Conservation (phyloP, 2,113 vertebrate genomes). For the Scortum barcoo region DNA sequence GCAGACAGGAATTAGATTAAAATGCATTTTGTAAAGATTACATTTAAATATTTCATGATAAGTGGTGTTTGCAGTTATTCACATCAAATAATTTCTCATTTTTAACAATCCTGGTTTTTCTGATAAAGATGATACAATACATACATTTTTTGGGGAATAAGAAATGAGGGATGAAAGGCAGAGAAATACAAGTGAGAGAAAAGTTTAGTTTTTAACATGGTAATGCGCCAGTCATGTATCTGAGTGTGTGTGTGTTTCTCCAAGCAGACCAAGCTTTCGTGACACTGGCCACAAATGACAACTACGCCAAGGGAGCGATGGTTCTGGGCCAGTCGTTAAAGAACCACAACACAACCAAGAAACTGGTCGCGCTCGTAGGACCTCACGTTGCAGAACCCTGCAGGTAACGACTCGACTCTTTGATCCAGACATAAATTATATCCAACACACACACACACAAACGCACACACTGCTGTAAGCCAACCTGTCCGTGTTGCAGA, state of each 20-base stretch:
- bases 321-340: slow-evolving; percentile 93
- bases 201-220: neutral
- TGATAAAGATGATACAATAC: neutral
- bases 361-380: slow-evolving; percentile 88
- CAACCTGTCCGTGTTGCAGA: slow-evolving; percentile 74
- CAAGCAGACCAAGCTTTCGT: slow-evolving; percentile 95
- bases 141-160: neutral
- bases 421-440: too few relatives aligned
- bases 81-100: neutral
- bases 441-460: too few relatives aligned
- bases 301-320: slow-evolving; percentile 94
- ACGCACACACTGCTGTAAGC: neutral
- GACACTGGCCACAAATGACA: slow-evolving; percentile 95
- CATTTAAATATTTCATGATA: too few relatives aligned
- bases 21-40: neutral
- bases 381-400: slow-evolving; percentile 89
- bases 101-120: neutral
- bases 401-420: slow-evolving; percentile 68
- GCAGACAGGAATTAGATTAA: too few relatives aligned
- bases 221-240: neutral
- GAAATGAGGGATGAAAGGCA: neutral
- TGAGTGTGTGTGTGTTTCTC: slow-evolving; percentile 31
- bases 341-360: slow-evolving; percentile 89
- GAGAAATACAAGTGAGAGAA: neutral
- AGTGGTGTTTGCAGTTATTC: neutral